Evolutionary conservation across 1,140 invertebrate genomes (phyloP).

Genomic region (Araneus ventricosus): DNA sequence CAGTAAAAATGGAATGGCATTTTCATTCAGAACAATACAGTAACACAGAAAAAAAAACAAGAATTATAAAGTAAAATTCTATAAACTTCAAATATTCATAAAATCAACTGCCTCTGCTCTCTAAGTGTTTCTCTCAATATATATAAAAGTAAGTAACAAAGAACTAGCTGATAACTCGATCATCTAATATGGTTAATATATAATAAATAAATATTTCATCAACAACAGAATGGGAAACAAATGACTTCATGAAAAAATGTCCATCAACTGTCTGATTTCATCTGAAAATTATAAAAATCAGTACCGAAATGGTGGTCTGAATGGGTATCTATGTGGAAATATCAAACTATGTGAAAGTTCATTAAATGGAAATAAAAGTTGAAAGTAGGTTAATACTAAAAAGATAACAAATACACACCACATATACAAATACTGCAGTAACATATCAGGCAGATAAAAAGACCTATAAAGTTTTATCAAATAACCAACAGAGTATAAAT

Average conservation of each 20-base stretch:
- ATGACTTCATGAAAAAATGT: neutral
- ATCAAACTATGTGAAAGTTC: neutral
- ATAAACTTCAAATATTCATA: constrained; percentile 8
- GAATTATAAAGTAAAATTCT: constrained; percentile 18
- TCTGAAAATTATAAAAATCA: neutral
- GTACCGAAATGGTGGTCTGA: neutral
- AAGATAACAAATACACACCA: neutral
- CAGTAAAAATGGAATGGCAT: constrained; percentile 28
- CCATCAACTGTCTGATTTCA: neutral
- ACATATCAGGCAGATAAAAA: neutral
- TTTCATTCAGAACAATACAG: neutral
- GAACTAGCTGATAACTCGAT: neutral
- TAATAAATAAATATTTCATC: constrained; percentile 31
- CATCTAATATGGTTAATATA: neutral
- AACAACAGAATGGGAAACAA: neutral
- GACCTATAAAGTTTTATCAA: neutral
- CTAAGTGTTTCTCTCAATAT: neutral
- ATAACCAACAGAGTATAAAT: neutral
- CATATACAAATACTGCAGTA: neutral
- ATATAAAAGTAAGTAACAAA: constrained; percentile 28
- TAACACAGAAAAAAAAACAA: neutral
- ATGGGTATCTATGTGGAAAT: neutral
- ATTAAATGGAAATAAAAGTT: neutral
- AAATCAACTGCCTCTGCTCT: neutral
- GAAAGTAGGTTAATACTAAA: neutral